Conservation (phyloP, 2,888 invertebrate species). For the Drosophila pegasa region DNA sequence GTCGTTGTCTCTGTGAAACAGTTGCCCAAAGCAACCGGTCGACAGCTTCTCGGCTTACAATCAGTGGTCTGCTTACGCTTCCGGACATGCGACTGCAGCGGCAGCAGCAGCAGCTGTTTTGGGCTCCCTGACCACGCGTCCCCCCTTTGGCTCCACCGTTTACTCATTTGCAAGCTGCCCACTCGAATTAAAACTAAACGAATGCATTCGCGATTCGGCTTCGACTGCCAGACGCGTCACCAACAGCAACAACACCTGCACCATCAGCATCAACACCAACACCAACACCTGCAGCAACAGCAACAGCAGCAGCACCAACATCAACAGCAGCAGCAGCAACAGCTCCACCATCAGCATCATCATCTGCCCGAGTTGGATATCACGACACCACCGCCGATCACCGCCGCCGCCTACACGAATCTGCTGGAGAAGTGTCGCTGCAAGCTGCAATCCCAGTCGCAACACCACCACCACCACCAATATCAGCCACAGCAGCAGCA, state of each 20-base stretch:
- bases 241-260: slow-evolving; percentile 71
- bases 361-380: slow-evolving; percentile 54
- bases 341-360: slow-evolving; percentile 53
- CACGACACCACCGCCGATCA: slow-evolving; percentile 37
- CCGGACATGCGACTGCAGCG: slow-evolving; percentile 40
- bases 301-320: slow-evolving; percentile 51
- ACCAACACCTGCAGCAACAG: slow-evolving; percentile 49
- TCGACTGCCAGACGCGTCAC: slow-evolving; percentile 77
- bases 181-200: slow-evolving; percentile 64
- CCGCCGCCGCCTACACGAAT: slow-evolving; percentile 58
- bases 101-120: slow-evolving; percentile 46
- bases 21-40: slow-evolving; percentile 70
- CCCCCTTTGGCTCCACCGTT: slow-evolving; percentile 10
- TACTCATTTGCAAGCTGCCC: slow-evolving; percentile 41
- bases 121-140: neutral
- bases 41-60: slow-evolving; percentile 55
- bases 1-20: slow-evolving; percentile 54
- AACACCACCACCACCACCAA: slow-evolving; percentile 44
- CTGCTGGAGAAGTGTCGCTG: slow-evolving; percentile 82
- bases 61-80: slow-evolving; percentile 29
- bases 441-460: slow-evolving; percentile 55
- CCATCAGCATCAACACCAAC: slow-evolving; percentile 57
- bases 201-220: slow-evolving; percentile 82
- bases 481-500: slow-evolving; percentile 50
- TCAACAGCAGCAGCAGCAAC: slow-evolving; percentile 46